These are phyloP conservation scores for Zaprionus nigranus DNA, from an alignment of 1,140 invertebrate species.

Conservation along the genomic window DNA sequence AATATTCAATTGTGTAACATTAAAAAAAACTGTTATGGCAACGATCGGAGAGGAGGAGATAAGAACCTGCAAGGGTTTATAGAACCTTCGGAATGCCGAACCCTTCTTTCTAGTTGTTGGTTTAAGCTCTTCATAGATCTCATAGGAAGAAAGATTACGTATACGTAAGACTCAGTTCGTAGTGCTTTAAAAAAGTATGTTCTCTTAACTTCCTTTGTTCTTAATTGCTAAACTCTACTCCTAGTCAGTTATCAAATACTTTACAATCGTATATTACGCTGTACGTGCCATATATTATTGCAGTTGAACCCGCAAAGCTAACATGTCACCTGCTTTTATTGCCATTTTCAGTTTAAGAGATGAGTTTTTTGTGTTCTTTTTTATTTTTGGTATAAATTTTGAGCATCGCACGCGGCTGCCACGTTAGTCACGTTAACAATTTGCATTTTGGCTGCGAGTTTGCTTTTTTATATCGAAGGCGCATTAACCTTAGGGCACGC, in stretches of 20 bases:
- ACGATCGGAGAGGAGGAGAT: no score
- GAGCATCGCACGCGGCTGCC: conserved; percentile 43
- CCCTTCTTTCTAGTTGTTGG: no score
- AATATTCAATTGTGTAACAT: no score
- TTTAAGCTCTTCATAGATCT: no score
- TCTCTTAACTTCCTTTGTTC: no score
- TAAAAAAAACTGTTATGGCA: no score
- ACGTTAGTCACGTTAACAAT: conserved; percentile 70
- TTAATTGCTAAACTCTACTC: background rate
- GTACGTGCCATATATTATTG: background rate
- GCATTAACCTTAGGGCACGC: conserved; percentile 69
- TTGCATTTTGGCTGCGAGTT: conserved; percentile 57
- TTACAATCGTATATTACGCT: background rate
- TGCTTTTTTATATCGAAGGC: conserved; percentile 53
- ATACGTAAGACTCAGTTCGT: no score
- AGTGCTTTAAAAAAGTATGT: no score
- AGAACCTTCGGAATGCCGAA: no score
- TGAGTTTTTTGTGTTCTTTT: conserved; percentile 25
- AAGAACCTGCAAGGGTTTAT: no score
- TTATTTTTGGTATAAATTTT: conserved; percentile 37
- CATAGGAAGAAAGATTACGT: no score
- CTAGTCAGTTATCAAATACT: background rate
- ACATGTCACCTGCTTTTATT: conserved; percentile 30
- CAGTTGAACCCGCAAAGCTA: background rate
- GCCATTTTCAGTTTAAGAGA: conserved; percentile 35